Base-by-base conservation (phyloP, 1,140 invertebrate species). In the roundworm (Caenorhabditis elegans) region DNA sequence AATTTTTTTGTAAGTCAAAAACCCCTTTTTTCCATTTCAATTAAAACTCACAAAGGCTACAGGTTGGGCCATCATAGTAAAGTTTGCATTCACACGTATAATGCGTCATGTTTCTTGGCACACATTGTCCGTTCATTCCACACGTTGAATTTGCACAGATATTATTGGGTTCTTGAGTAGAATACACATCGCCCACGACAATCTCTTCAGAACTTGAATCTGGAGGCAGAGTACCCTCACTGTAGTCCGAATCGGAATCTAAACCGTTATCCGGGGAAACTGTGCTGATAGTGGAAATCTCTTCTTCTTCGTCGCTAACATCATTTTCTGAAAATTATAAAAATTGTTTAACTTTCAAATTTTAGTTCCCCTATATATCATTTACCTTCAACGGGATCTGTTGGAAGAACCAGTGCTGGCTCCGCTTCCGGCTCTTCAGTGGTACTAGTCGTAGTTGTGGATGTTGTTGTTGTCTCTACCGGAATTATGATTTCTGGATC, bases 101-200 rank as follows among this genome's bases (percentile, higher is more conserved):
- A 70, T 90, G 87, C 22, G 88, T 89, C 13, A 31, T 31, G 78
- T 89, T 89, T 0, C 88, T 49, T 17, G 82, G 60, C 31, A 87
- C 86, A 80, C 88, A 89, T 22, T 51, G 43, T 11, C 88, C 88
- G 53, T 89, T 88, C 26, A 78, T 70, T 28, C 88, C 88, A 79
- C 88, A 89, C 1, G 79, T 86, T 1, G 53, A 34, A 31, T 75
- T 53, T 3, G 8, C 31, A 53, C 82, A 83, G 26, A 75, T 51
- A 24, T 31, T 49, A n/a, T 60, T 60, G 4, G 65, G 28, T 22
- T 28, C 65, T 17, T 31, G 19, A 1, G 48, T 60, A n/a, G 48
- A 34, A 8, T 15, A 5, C 24, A 19, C 13, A 17, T 60, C 53
- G 3, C 13, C 28, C 5, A 26, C 28, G 3, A 34, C 17, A 34